A percentile compares a stretch with the other conserved stretches of the same genome.
Conservation (phyloP, 2,888 invertebrate species). For the Linnaemya tessellans region DNA sequence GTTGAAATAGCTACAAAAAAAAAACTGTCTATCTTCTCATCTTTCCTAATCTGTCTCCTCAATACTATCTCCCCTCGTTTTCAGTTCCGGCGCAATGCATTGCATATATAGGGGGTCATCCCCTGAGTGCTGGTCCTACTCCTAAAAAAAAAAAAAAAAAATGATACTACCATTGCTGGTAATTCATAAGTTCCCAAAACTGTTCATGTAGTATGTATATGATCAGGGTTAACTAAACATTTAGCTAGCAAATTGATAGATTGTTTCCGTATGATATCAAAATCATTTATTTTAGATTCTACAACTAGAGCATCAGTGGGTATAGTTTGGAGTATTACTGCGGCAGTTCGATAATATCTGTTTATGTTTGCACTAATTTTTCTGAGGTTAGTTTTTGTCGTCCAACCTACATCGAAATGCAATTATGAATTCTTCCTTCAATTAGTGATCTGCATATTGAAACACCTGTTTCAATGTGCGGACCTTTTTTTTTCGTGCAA, state of each 20-base stretch:
- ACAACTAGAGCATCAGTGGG: constrained; percentile 5
- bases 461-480: constrained; percentile 28
- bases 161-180: too few species aligned
- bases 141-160: too few species aligned
- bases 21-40: too few species aligned
- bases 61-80: too few species aligned
- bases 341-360: constrained; percentile 21
- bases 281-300: constrained; percentile 40
- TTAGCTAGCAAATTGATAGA: neutral
- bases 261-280: constrained; percentile 1
- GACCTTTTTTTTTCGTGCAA: constrained; percentile 14
- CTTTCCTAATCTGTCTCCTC: too few species aligned
- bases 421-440: constrained; percentile 8
- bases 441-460: constrained; percentile 7
- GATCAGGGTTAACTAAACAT: neutral
- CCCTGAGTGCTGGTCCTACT: too few species aligned
- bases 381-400: constrained; percentile 22
- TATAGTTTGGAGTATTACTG: constrained; percentile 16
- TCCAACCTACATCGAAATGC: constrained; percentile 42
- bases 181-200: too few species aligned
- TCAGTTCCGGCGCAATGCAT: too few species aligned
- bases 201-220: neutral
- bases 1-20: too few species aligned
- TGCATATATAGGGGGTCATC: too few species aligned
- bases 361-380: constrained; percentile 27